Conservation (phyloP, 2,113 vertebrate species). For the Dipodomys merriami region DNA sequence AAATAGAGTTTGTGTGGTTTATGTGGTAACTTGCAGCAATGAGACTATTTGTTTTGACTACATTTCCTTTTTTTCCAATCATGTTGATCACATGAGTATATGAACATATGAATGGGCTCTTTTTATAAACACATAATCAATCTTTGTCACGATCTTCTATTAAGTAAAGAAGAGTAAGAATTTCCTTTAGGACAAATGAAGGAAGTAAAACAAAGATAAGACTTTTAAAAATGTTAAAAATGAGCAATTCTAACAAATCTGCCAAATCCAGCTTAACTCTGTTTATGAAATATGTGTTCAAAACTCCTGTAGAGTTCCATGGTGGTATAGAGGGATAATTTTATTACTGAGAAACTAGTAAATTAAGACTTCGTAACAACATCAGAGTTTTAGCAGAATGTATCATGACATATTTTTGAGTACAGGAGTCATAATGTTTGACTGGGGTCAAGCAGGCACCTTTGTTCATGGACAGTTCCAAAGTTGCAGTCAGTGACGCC, state of each 20-base stretch:
- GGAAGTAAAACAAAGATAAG: slow-evolving; percentile 16
- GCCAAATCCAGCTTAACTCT: background rate
- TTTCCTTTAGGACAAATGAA: slow-evolving; percentile 38
- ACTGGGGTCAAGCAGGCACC: background rate
- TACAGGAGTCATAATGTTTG: background rate
- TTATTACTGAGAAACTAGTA: background rate
- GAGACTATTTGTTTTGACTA: background rate
- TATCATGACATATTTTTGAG: background rate
- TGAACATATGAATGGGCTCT: background rate
- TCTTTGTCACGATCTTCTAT: background rate
- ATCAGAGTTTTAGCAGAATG: background rate
- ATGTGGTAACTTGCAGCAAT: background rate
- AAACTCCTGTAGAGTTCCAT: background rate
- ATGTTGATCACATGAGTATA: background rate
- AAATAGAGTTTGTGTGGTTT: background rate
- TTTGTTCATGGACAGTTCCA: background rate
- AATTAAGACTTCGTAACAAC: background rate
- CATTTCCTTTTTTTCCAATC: background rate
- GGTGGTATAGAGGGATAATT: background rate
- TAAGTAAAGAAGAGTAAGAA: background rate
- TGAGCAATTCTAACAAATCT: slow-evolving; percentile 27
- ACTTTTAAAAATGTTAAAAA: slow-evolving; percentile 36
- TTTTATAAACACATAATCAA: background rate
- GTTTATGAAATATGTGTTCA: background rate
- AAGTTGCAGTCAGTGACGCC: background rate